These are phyloP conservation scores for Phataginus tetradactyla DNA, from an alignment of 2,797 vertebrate genomes.

Conservation along the genomic window DNA sequence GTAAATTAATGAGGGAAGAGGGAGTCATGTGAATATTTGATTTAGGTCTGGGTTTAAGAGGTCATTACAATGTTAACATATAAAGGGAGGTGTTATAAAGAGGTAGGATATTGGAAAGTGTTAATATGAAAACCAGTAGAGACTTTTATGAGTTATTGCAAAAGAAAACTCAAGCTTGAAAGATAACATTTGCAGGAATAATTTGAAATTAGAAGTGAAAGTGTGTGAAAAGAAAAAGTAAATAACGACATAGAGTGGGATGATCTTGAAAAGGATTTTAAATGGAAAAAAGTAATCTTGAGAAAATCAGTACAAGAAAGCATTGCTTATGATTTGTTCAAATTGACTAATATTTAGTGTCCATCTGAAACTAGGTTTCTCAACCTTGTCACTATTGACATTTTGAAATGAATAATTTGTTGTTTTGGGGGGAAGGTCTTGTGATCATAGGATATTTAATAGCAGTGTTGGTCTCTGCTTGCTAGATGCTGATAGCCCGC, in stretches of 20 bases:
- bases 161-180: not conserved
- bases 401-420: not conserved
- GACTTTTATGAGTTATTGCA: not conserved
- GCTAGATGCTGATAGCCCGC: no score
- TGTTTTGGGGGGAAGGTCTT: not conserved
- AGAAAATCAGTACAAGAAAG: not conserved
- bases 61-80: not conserved
- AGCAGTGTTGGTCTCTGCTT: not conserved
- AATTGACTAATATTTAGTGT: not conserved
- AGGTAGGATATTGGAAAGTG: not conserved
- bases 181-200: not conserved
- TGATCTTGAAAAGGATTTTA: not conserved
- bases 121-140: not conserved
- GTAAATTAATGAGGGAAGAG: not conserved
- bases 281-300: not conserved
- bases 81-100: not conserved
- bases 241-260: not conserved
- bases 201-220: not conserved
- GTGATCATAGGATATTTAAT: not conserved
- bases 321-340: not conserved
- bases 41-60: not conserved
- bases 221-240: not conserved
- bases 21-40: not conserved
- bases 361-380: not conserved
- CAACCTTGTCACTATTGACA: not conserved